A percentile compares a stretch with the other conserved stretches of the same genome.
Evolutionary conservation across 92 coral and sea anemone species (phyloP).

Genomic region (Phenganax subtilis): DNA sequence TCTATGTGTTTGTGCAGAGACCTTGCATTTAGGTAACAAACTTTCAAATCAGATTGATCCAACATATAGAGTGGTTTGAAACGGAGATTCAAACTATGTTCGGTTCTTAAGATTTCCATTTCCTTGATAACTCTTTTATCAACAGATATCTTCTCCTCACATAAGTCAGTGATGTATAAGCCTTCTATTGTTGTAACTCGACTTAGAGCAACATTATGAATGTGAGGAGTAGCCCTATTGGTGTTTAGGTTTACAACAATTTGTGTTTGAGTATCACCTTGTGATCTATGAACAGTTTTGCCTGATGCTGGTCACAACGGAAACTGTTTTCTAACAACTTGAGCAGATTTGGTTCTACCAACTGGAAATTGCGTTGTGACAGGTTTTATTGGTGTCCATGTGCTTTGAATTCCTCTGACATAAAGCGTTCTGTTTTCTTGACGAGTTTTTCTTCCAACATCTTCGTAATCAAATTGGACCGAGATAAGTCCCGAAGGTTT

Average conservation of each 20-base stretch:
- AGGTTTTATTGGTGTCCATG: no score
- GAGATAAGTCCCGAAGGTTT: no score
- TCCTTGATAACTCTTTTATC: slow-evolving; percentile 7
- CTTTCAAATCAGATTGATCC: slow-evolving; percentile 4
- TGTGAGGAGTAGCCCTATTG: no score
- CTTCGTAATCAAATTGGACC: slow-evolving; percentile 52
- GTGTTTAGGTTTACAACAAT: slow-evolving; percentile 53
- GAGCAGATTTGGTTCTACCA: no score
- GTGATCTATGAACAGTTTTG: no score
- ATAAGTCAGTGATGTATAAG: slow-evolving; percentile 50
- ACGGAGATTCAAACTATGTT: not conserved
- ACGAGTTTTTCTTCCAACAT: slow-evolving; percentile 57
- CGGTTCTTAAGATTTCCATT: slow-evolving; percentile 21
- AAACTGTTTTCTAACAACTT: no score
- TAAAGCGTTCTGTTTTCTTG: slow-evolving; percentile 56
- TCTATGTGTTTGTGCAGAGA: slow-evolving; percentile 59
- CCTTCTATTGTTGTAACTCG: slow-evolving; percentile 64
- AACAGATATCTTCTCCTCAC: slow-evolving; percentile 60
- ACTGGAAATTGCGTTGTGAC: no score
- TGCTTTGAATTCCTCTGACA: no score
- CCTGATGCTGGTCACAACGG: no score
- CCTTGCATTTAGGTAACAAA: slow-evolving; percentile 50
- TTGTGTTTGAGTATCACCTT: no score
- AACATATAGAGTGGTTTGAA: not conserved
- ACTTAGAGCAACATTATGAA: slow-evolving; percentile 65